Base-by-base conservation (phyloP, 2,113 vertebrate species). In the Zapornia atra region DNA sequence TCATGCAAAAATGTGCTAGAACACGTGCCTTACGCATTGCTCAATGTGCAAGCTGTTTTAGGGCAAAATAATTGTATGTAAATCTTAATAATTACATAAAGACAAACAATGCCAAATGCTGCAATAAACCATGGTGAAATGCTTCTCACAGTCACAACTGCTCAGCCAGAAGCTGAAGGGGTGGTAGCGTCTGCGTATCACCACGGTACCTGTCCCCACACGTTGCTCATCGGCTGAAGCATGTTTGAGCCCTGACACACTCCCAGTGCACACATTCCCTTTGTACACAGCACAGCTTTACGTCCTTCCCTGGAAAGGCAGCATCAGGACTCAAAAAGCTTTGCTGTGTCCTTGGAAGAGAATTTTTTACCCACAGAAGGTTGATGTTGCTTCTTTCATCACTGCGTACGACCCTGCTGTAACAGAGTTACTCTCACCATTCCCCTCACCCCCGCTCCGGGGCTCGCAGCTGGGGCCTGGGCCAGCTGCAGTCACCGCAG, bases 341-440 rank as follows among this genome's bases (percentile, higher is more conserved):
- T 54, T 59, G 15, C 12, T 75, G 6, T 25, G 28, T 24, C 33
- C 26, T 44, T 11, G 9, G 50, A 64, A 56, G 21, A 42, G 28
- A 34, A 25, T 73, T 28, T 69, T 79, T 60, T 36, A 33, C 33
- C 19, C 42, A 51, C 17, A 77, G 18, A 19, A 57, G 63, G 15
- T 8, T 71, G 12, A 25, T 8, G 3, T 1, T 65, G 18, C 20
- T 71, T 21, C 53, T 33, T 38, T 60, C 0, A 0, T 11, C 50
- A 19, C 20, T 38, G 34, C 51, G 61, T 15, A 29, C 3, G 40
- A 16, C 33, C 15, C 40, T 18, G 13, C 12, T 2, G 1, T 6
- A 71, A 54, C 9, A 61, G 25, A 68, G 11, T 24, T 56, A 15
- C 29, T 20, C 51, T 11, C 29, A 26, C 20, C 14, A 34, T 17